Percentiles rank a stretch among this genome's conserved stretches.
Conservation (phyloP, 2,888 invertebrate species). For the Ditylenchus weischeri region DNA sequence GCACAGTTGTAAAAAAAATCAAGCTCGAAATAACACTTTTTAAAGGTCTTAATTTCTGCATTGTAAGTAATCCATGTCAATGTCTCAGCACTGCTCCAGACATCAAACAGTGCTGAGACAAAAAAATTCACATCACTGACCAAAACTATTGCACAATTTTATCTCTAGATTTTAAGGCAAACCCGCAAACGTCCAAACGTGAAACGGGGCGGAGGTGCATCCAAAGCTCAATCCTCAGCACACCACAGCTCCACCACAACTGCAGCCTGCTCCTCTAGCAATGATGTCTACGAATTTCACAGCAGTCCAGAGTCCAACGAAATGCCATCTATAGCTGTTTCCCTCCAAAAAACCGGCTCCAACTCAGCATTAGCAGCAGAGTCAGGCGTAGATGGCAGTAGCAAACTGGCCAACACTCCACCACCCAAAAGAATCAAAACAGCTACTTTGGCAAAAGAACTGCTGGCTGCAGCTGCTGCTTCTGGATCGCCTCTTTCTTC, state of each 20-base stretch:
- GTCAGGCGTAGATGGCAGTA: background rate
- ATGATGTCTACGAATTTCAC: conserved; percentile 25
- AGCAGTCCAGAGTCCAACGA: conserved; percentile 25
- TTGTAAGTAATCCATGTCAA: too few species aligned
- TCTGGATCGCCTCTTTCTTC: conserved; percentile 13
- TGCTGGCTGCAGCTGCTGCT: conserved; percentile 24
- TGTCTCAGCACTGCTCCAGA: too few species aligned
- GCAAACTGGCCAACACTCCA: conserved; percentile 9
- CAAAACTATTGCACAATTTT: too few species aligned
- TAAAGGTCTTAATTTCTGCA: too few species aligned
- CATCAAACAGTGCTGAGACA: too few species aligned
- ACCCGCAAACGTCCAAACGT: background rate
- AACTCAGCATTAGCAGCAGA: background rate
- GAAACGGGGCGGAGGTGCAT: background rate
- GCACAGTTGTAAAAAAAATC: too few species aligned
- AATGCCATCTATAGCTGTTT: background rate
- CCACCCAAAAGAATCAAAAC: conserved; percentile 24
- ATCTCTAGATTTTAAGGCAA: background rate
- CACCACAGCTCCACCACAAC: background rate
- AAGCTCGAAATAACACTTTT: too few species aligned
- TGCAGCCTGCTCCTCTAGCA: conserved; percentile 1
- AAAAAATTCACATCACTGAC: too few species aligned
- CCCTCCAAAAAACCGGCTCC: background rate
- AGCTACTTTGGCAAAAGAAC: conserved; percentile 22
- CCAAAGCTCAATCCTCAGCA: background rate